Conservation (phyloP, 2,888 invertebrate genomes). For the Pandemis cinnamomeana region DNA sequence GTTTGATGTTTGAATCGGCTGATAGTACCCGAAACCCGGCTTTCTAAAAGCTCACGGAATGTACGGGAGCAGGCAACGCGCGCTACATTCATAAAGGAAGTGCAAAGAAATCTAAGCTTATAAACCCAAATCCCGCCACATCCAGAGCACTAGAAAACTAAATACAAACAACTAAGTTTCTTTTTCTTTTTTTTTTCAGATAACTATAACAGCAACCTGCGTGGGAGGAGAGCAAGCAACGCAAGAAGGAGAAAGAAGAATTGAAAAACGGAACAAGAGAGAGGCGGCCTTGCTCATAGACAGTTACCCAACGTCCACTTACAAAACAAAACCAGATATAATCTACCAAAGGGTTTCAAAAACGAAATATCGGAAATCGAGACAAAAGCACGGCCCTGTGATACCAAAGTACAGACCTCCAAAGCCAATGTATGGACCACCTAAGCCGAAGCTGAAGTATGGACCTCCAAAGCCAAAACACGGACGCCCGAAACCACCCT, state of each 20-base stretch:
- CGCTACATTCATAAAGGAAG: too few species aligned
- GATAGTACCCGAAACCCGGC: too few species aligned
- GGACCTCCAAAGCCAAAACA: slow-evolving; percentile 46
- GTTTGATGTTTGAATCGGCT: too few species aligned
- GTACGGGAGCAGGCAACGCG: too few species aligned
- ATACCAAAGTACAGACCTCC: slow-evolving; percentile 2
- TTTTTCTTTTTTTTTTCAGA: slow-evolving; percentile 59
- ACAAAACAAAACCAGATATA: slow-evolving; percentile 60
- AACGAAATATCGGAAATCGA: slow-evolving; percentile 52
- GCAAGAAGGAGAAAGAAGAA: slow-evolving; percentile 48
- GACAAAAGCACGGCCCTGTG: slow-evolving; percentile 54
- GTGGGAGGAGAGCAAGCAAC: slow-evolving; percentile 49
- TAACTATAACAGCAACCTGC: slow-evolving; percentile 63
- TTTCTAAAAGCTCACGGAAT: too few species aligned
- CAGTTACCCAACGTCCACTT: slow-evolving; percentile 55
- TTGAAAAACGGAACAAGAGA: slow-evolving; percentile 55
- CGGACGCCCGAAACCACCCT: slow-evolving; percentile 48
- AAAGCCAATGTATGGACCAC: slow-evolving; percentile 22
- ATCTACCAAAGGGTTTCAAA: slow-evolving; percentile 62
- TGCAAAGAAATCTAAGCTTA: too few species aligned
- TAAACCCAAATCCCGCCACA: too few species aligned
- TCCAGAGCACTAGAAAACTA: not conserved
- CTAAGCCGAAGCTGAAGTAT: not conserved
- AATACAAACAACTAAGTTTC: not conserved
- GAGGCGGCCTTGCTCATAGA: slow-evolving; percentile 66